phyloP scores from a whole-genome alignment of 2,797 vertebrate species.

The Percopsis omiscomaycus region DNA sequence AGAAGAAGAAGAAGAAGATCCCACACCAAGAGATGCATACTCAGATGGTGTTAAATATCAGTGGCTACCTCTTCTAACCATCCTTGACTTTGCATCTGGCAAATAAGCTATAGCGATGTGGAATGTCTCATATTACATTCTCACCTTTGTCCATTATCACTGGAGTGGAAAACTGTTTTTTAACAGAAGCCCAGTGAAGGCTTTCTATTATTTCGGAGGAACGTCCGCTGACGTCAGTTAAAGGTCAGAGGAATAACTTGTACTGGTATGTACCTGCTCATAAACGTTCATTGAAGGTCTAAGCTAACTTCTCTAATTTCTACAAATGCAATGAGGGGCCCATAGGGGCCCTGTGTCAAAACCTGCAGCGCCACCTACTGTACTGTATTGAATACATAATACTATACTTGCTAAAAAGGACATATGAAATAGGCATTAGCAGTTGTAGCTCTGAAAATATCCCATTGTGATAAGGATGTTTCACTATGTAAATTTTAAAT shows the following conservation, averaged over 20 bases:
- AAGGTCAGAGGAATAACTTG: conserved; percentile 34
- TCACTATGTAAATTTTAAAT: too few relatives aligned
- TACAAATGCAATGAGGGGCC: too few relatives aligned
- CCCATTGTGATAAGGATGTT: too few relatives aligned
- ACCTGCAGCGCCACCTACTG: conserved; percentile 44
- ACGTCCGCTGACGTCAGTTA: conserved; percentile 12
- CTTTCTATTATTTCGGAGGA: conserved; percentile 1
- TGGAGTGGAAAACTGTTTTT: conserved; percentile 27
- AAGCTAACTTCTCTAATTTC: neutral
- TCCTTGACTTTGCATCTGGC: conserved; percentile 4
- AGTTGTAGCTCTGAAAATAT: too few relatives aligned
- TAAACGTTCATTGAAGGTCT: neutral
- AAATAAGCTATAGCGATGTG: conserved; percentile 19
- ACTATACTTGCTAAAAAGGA: too few relatives aligned
- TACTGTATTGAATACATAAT: neutral
- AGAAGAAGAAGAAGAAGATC: conserved; percentile 34
- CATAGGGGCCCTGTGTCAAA: neutral
- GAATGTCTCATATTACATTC: neutral
- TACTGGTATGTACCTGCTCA: conserved; percentile 8
- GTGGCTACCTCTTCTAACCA: neutral
- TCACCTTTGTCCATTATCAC: conserved; percentile 6
- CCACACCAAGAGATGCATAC: conserved; percentile 20
- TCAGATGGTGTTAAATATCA: conserved; percentile 36
- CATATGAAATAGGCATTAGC: too few relatives aligned
- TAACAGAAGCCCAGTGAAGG: conserved; percentile 18